A percentile compares a stretch with the other conserved stretches of the same genome.
Conservation (phyloP, 2,113 vertebrate genomes). For the Phodopus roborovskii region DNA sequence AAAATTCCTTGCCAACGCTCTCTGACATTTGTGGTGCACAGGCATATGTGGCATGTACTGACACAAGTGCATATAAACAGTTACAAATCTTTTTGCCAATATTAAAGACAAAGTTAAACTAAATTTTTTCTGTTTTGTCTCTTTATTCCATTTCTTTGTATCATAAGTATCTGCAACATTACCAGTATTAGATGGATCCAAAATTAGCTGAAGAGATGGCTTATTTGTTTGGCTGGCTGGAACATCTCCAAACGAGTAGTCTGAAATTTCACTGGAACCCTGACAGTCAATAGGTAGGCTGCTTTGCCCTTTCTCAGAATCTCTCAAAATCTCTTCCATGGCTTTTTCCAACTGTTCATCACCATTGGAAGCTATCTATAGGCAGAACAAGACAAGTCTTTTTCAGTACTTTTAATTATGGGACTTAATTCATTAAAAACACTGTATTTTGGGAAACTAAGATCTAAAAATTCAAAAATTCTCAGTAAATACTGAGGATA, state of each 20-base stretch:
- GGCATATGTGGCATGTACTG: background rate
- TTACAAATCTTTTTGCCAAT: background rate
- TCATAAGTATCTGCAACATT: background rate
- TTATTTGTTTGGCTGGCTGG: constrained; percentile 71
- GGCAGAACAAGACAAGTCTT: constrained; percentile 52
- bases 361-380: constrained; percentile 93
- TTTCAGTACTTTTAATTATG: constrained; percentile 28
- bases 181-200: constrained; percentile 87
- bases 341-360: constrained; percentile 95
- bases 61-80: background rate
- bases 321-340: constrained; percentile 94
- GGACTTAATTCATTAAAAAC: constrained; percentile 29
- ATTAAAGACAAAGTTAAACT: background rate
- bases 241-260: constrained; percentile 69
- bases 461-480: constrained; percentile 57
- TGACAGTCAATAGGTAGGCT: background rate
- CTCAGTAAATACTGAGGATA: constrained; percentile 32
- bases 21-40: background rate
- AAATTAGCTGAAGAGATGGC: constrained; percentile 84
- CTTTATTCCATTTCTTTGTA: constrained; percentile 26
- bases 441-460: constrained; percentile 52
- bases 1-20: background rate
- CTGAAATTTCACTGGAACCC: constrained; percentile 56
- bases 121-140: constrained; percentile 22
- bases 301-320: constrained; percentile 87